phyloP scores from a whole-genome alignment of 2,888 invertebrate genomes.

The Pocota personata region DNA sequence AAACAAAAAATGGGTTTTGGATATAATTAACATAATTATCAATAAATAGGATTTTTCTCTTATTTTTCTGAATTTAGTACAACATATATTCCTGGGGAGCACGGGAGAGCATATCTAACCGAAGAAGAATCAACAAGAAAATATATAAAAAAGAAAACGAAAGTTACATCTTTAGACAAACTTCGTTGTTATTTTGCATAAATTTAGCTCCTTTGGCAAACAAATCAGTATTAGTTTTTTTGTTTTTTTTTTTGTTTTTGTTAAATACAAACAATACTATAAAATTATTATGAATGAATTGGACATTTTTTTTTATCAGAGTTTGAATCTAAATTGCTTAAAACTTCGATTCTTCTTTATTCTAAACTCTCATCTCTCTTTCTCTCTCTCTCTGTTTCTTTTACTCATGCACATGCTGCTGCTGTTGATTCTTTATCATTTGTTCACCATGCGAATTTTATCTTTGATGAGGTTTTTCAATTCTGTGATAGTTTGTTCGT shows the following conservation, averaged over 20 bases:
- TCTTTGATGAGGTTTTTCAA: slow-evolving; percentile 81
- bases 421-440: slow-evolving; percentile 75
- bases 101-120: slow-evolving; percentile 32
- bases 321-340: slow-evolving; percentile 28
- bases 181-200: slow-evolving; percentile 36
- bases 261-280: slow-evolving; percentile 58
- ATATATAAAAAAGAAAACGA: slow-evolving; percentile 16
- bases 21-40: slow-evolving; percentile 68
- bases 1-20: slow-evolving; percentile 32
- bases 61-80: slow-evolving; percentile 37
- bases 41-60: slow-evolving; percentile 63
- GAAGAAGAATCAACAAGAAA: slow-evolving; percentile 41
- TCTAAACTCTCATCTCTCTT: slow-evolving; percentile 10
- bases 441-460: slow-evolving; percentile 82
- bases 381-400: background rate
- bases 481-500: slow-evolving; percentile 80
- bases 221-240: slow-evolving; percentile 17
- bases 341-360: slow-evolving; percentile 46
- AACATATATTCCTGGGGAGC: slow-evolving; percentile 32
- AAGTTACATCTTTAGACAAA: slow-evolving; percentile 25
- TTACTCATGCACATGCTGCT: background rate
- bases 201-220: slow-evolving; percentile 63
- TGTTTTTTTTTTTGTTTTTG: slow-evolving; percentile 13
- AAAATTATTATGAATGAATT: slow-evolving; percentile 22
- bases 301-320: background rate